These are phyloP conservation scores for Torymus texanus DNA, from an alignment of 2,888 invertebrate species.

Conservation along the genomic window DNA sequence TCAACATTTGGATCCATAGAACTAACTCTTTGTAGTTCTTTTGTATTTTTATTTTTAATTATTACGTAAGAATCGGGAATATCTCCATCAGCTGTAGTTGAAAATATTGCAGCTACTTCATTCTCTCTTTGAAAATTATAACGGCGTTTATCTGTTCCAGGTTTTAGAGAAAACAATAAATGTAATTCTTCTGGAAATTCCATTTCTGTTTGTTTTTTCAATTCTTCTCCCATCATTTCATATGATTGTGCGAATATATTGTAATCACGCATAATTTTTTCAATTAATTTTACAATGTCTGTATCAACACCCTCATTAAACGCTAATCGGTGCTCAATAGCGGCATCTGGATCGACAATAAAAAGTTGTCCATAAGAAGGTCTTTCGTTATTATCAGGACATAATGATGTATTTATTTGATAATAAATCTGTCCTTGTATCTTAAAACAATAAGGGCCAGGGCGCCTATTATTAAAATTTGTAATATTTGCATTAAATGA, in stretches of 20 bases:
- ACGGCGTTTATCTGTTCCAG: not conserved
- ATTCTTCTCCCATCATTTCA: slow-evolving; percentile 8
- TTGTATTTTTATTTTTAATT: slow-evolving; percentile 51
- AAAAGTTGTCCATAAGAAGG: not conserved
- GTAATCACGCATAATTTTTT: not conserved
- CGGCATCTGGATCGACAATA: not conserved
- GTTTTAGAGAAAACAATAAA: not conserved
- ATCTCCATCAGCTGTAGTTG: slow-evolving; percentile 55
- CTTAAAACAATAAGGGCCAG: slow-evolving; percentile 38
- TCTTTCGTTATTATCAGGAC: not conserved
- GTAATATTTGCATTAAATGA: slow-evolving; percentile 51
- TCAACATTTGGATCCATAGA: slow-evolving; percentile 17
- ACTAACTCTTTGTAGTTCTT: slow-evolving; percentile 51
- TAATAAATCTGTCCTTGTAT: not conserved
- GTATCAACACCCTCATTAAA: not conserved
- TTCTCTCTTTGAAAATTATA: slow-evolving; percentile 44
- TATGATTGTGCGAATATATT: not conserved
- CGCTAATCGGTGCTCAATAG: not conserved
- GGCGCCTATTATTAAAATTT: slow-evolving; percentile 15
- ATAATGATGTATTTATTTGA: not conserved
- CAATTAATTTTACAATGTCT: not conserved
- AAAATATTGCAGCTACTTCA: slow-evolving; percentile 54
- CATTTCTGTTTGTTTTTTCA: not conserved
- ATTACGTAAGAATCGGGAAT: slow-evolving; percentile 57
- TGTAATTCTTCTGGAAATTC: slow-evolving; percentile 19